Evolutionary conservation across 1,140 invertebrate species (phyloP), one percentile per base, ranked within the genome.

Genomic region (Lucilia cuprina): DNA sequence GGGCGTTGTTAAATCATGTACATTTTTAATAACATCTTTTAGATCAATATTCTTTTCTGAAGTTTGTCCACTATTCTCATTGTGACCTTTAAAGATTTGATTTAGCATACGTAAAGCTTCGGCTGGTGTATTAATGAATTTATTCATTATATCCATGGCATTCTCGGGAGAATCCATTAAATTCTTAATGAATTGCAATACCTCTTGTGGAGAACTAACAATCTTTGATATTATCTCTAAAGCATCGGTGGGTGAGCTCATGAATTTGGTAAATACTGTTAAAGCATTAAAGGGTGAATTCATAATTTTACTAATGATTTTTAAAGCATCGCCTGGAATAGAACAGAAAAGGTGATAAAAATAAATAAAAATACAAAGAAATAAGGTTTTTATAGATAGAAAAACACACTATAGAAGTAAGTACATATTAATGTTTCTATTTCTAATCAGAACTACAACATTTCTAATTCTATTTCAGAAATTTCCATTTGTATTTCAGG

Each of bases 231-330:
- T 91, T 10, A 91, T 91, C 86, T 91, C 90, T 30, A 91, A 86
- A 13, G 90, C 89, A 85, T 91, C 90, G 19, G 88, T 91, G 21
- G 90, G 90, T 2, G 89, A 91, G 75, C 89, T 90, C 90, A 91
- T 91, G 74, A 91, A 91, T 84, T 91, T 91, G 2, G 90, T 91
- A 74, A 91, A 91, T 87, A 91, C 90, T 87, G 89, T 91, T 55
- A 91, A 84, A 65, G 90, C 90, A 84, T 91, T 89, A 82, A 91
- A 89, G 19, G 90, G 90, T 84, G 90, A 91, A 84, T 90, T 91
- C 90, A 91, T 91, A 83, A 91, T 87, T 88, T 91, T 91, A 75
- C 88, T 90, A 50, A 91, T 91, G 19, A 91, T 91, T 74, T 91
- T 90, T 13, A 91, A 86, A 0, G 88, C 90, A 83, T 91, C 89